These are phyloP conservation scores for Saguinus imperator DNA, from an alignment of 2,113 vertebrate species.

Conservation along the genomic window DNA sequence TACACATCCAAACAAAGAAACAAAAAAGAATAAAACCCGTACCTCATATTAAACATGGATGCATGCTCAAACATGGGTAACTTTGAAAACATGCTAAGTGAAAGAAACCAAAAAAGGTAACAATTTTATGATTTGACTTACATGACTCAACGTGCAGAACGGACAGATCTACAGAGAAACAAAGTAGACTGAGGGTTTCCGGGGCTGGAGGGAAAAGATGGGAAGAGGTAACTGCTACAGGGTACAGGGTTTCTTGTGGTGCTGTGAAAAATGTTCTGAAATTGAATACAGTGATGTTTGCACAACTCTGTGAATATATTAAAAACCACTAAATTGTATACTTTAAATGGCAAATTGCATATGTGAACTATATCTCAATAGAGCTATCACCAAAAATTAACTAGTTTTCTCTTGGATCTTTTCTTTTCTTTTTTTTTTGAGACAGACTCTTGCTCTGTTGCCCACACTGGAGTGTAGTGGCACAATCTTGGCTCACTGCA, in stretches of 20 bases:
- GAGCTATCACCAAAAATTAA: background rate
- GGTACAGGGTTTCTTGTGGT: background rate
- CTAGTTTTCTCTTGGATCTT: background rate
- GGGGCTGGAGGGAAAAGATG: background rate
- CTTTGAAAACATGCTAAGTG: background rate
- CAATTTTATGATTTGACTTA: background rate
- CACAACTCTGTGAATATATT: background rate
- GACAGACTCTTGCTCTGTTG: too few relatives aligned
- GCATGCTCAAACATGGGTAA: background rate
- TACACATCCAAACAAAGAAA: background rate
- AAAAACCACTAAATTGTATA: background rate
- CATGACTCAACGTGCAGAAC: background rate
- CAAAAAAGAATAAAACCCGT: background rate
- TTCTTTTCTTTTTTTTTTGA: too few relatives aligned
- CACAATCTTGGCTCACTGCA: too few relatives aligned
- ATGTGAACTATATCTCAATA: background rate
- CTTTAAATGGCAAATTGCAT: background rate
- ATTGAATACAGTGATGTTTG: background rate
- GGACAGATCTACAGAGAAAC: background rate
- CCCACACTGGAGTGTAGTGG: too few relatives aligned
- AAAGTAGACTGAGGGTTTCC: background rate
- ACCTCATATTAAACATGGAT: background rate
- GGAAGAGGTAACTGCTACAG: background rate
- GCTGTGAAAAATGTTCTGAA: background rate
- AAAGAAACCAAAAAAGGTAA: background rate